These are phyloP conservation scores for Phyllotreta striolata DNA, from an alignment of 2,888 invertebrate genomes.

Conservation along the genomic window DNA sequence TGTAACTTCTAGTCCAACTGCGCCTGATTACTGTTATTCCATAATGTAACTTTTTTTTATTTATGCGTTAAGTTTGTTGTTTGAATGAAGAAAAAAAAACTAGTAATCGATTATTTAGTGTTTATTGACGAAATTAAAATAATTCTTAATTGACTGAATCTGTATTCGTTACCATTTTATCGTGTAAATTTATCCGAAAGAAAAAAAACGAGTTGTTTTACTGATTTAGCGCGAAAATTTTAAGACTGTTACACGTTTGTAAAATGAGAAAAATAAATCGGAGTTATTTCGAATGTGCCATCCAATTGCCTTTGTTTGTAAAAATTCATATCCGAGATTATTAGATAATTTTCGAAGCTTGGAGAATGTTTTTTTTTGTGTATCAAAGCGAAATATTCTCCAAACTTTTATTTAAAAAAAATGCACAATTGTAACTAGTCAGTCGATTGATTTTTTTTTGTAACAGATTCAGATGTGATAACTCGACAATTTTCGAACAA, in stretches of 20 bases:
- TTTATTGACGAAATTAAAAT: conserved; percentile 25
- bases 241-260: conserved; percentile 26
- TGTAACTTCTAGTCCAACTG: conserved; percentile 60
- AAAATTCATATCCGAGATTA: conserved; percentile 16
- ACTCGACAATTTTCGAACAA: conserved; percentile 56
- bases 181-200: not conserved
- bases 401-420: too few species aligned
- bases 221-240: conserved; percentile 22
- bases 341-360: too few species aligned
- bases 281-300: conserved; percentile 24
- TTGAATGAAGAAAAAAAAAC: conserved; percentile 35
- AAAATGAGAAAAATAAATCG: conserved; percentile 11
- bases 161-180: conserved; percentile 24
- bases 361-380: too few species aligned
- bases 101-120: conserved; percentile 19
- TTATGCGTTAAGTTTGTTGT: conserved; percentile 47
- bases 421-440: conserved; percentile 13
- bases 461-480: conserved; percentile 51
- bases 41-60: conserved; percentile 49
- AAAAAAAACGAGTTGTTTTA: not conserved
- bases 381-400: not conserved
- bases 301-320: conserved; percentile 23
- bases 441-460: conserved; percentile 37
- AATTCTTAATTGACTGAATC: conserved; percentile 24
- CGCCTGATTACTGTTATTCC: conserved; percentile 54